Evolutionary conservation across 1,140 invertebrate species (phyloP).

Genomic region (Copidosoma floridanum): DNA sequence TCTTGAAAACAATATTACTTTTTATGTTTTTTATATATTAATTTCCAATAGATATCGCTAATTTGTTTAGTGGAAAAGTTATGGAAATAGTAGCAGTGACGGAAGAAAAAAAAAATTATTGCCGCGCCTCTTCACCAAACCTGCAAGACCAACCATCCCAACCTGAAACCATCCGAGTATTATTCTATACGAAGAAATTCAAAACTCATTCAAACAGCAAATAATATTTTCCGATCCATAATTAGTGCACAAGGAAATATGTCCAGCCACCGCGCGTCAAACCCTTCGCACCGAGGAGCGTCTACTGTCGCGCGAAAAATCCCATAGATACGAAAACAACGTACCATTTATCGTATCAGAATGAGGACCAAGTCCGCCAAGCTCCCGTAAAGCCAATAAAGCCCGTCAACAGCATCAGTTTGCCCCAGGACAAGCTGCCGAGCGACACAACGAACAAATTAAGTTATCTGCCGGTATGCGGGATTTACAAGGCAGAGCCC

Average conservation of each 20-base stretch:
- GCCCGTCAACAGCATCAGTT: slow-evolving; percentile 43
- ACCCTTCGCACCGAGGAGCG: slow-evolving; percentile 55
- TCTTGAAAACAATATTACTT: background rate
- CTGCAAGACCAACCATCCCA: background rate
- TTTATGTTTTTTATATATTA: background rate
- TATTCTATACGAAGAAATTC: background rate
- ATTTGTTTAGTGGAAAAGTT: slow-evolving; percentile 2
- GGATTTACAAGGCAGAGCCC: slow-evolving; percentile 37
- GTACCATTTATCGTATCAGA: slow-evolving; percentile 60
- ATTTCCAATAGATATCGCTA: background rate
- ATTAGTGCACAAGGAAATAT: slow-evolving; percentile 52
- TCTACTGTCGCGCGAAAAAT: slow-evolving; percentile 54
- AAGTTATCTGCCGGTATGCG: slow-evolving; percentile 42
- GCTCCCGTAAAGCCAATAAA: slow-evolving; percentile 42
- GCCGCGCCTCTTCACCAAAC: background rate
- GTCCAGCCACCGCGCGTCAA: slow-evolving; percentile 60
- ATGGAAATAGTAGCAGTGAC: slow-evolving; percentile 30
- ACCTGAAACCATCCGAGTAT: background rate
- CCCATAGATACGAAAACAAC: slow-evolving; percentile 59
- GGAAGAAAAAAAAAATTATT: background rate
- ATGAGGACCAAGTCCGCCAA: slow-evolving; percentile 37
- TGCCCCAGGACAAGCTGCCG: slow-evolving; percentile 40
- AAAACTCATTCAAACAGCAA: no score
- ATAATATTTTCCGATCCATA: no score
- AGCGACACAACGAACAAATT: slow-evolving; percentile 44